Percentiles rank a stretch among this genome's conserved stretches.
phyloP scores from a whole-genome alignment of 2,113 vertebrate genomes.

The Oncorhynchus clarkii region DNA sequence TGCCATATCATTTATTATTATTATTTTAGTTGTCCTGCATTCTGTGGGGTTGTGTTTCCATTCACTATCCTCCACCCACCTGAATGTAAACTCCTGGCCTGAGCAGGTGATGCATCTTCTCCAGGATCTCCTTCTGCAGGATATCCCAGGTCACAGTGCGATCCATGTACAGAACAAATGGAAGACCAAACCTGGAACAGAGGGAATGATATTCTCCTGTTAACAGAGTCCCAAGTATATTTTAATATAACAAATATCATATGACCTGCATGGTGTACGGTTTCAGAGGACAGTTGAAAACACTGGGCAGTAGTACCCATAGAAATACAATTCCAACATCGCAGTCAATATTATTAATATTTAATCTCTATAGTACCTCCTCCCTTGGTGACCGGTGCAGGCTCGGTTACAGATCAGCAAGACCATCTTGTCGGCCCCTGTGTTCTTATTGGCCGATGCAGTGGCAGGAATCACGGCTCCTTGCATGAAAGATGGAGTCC shows the following conservation, averaged over 20 bases:
- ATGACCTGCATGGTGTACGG: not conserved
- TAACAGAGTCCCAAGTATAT: not conserved
- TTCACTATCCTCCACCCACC: conserved; percentile 67
- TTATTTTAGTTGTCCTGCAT: too few species aligned
- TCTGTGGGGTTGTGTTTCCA: too few species aligned
- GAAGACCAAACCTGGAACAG: conserved; percentile 86
- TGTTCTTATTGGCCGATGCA: conserved; percentile 75
- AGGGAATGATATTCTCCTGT: not conserved
- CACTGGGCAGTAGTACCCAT: not conserved
- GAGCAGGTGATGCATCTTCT: conserved; percentile 96
- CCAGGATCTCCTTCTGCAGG: conserved; percentile 94
- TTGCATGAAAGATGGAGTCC: conserved; percentile 80
- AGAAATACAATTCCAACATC: not conserved
- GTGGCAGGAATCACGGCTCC: conserved; percentile 70
- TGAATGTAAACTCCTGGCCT: conserved; percentile 91
- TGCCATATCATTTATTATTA: too few species aligned
- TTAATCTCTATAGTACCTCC: conserved; percentile 74
- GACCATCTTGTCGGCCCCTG: conserved; percentile 83
- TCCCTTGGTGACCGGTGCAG: conserved; percentile 92
- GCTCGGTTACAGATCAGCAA: conserved; percentile 93
- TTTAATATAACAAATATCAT: not conserved
- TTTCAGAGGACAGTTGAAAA: not conserved
- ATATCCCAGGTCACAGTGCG: conserved; percentile 93
- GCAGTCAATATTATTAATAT: not conserved
- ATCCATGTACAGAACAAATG: conserved; percentile 94